Evolutionary conservation across 2,797 vertebrate species (phyloP).

Genomic region (Austrolebias charrua): DNA sequence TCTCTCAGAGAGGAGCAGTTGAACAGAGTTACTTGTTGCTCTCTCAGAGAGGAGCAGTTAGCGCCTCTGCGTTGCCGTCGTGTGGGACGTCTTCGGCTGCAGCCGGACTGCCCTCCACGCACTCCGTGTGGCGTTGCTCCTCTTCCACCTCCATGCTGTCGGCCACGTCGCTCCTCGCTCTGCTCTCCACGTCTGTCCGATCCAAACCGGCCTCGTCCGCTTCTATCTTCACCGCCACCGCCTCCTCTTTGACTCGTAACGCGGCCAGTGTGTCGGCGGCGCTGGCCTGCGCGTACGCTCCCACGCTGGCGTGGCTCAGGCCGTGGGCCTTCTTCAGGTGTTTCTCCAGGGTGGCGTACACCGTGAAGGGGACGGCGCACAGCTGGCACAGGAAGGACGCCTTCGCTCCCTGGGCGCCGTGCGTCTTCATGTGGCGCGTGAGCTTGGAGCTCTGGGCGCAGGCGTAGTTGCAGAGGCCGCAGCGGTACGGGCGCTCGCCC

Average conservation of each 20-base stretch:
- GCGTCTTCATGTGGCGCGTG: slow-evolving; percentile 89
- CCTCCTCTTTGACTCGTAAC: slow-evolving; percentile 56
- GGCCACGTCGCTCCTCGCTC: slow-evolving; percentile 35
- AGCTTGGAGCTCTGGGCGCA: slow-evolving; percentile 89
- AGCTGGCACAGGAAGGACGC: slow-evolving; percentile 71
- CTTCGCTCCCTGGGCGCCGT: slow-evolving; percentile 76
- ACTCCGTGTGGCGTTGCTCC: slow-evolving; percentile 26
- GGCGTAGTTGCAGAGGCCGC: slow-evolving; percentile 85
- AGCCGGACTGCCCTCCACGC: slow-evolving; percentile 38
- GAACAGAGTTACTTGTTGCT: slow-evolving; percentile 28
- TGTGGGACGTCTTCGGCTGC: slow-evolving; percentile 18
- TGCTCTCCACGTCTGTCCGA: slow-evolving; percentile 45
- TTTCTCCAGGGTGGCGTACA: slow-evolving; percentile 85
- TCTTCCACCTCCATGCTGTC: slow-evolving; percentile 46
- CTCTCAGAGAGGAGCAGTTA: slow-evolving; percentile 57
- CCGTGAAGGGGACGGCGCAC: slow-evolving; percentile 77
- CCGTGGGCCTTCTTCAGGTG: slow-evolving; percentile 84
- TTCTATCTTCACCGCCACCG: slow-evolving; percentile 56
- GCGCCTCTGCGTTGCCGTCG: slow-evolving; percentile 43
- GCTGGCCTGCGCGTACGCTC: slow-evolving; percentile 68
- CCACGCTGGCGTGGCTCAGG: slow-evolving; percentile 76
- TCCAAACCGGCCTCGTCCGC: slow-evolving; percentile 58
- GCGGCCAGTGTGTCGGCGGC: slow-evolving; percentile 47
- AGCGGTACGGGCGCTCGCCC: slow-evolving; percentile 85
- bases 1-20: slow-evolving; percentile 41